These are phyloP conservation scores for Acestrorhynchus altus DNA, from an alignment of 2,797 vertebrate species.

Conservation along the genomic window DNA sequence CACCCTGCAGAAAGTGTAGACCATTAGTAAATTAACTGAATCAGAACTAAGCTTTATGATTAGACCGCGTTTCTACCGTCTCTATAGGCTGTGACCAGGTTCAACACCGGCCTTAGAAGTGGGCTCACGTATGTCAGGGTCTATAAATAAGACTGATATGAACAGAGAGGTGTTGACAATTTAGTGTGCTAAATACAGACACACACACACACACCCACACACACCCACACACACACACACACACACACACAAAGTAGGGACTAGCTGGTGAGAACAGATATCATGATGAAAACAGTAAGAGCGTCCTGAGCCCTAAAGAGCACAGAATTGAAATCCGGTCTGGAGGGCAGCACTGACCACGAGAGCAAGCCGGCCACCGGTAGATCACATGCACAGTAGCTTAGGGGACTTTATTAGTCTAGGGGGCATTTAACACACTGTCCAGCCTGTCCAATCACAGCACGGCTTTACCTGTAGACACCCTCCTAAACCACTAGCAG, in stretches of 20 bases:
- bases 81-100: not conserved
- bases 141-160: constrained; percentile 8
- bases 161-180: constrained; percentile 10
- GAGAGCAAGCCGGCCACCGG: too few species aligned
- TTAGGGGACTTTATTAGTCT: too few species aligned
- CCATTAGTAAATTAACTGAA: not conserved
- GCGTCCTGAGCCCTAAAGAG: not conserved
- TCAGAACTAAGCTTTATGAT: not conserved
- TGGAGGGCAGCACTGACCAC: not conserved
- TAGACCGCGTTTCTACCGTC: not conserved
- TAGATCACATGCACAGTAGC: too few species aligned
- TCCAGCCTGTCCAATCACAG: too few species aligned
- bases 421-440: too few species aligned
- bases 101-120: not conserved
- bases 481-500: too few species aligned
- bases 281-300: not conserved
- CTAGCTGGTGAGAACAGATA: not conserved
- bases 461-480: too few species aligned
- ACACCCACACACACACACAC: not conserved
- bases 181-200: constrained; percentile 8
- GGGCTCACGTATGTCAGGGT: not conserved
- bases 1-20: not conserved
- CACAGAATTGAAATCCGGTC: not conserved
- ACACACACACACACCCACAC: not conserved
- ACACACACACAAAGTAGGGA: not conserved